These are phyloP conservation scores for Montifringilla adamsi DNA, from an alignment of 2,113 vertebrate species.

Conservation along the genomic window DNA sequence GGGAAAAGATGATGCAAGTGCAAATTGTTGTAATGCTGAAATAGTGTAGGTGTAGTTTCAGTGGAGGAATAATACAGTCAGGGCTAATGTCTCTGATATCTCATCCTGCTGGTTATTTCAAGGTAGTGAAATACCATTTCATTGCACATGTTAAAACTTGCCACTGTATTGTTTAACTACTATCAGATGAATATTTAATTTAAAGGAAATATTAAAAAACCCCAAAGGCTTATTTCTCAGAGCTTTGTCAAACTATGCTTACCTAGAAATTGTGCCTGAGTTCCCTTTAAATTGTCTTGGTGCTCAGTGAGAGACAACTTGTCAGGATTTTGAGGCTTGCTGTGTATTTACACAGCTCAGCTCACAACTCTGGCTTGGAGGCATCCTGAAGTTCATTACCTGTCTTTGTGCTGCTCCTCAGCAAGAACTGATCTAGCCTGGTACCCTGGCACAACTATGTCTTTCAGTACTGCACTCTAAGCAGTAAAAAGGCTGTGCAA, in stretches of 20 bases:
- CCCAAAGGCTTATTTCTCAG: neutral
- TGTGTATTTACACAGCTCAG: neutral
- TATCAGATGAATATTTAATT: neutral
- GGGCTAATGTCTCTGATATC: neutral
- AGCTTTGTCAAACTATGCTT: neutral
- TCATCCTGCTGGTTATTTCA: neutral
- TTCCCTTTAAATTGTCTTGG: neutral
- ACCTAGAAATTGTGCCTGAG: neutral
- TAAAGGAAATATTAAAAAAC: neutral
- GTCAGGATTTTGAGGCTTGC: neutral
- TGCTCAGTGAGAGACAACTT: neutral
- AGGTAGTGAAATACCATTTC: neutral
- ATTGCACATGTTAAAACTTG: neutral
- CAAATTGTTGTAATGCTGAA: slow-evolving; percentile 6
- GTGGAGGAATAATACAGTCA: neutral
- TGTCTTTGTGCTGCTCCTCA: neutral
- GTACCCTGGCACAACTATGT: neutral
- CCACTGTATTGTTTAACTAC: neutral
- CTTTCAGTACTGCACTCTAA: neutral
- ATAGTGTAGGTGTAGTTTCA: slow-evolving; percentile 38
- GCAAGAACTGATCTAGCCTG: neutral
- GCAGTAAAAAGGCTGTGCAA: neutral
- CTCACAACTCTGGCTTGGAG: neutral
- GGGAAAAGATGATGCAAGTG: slow-evolving; percentile 45
- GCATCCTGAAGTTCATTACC: neutral